Base-by-base conservation (phyloP, 2,888 invertebrate species). In the Dromius quadrimaculatus region DNA sequence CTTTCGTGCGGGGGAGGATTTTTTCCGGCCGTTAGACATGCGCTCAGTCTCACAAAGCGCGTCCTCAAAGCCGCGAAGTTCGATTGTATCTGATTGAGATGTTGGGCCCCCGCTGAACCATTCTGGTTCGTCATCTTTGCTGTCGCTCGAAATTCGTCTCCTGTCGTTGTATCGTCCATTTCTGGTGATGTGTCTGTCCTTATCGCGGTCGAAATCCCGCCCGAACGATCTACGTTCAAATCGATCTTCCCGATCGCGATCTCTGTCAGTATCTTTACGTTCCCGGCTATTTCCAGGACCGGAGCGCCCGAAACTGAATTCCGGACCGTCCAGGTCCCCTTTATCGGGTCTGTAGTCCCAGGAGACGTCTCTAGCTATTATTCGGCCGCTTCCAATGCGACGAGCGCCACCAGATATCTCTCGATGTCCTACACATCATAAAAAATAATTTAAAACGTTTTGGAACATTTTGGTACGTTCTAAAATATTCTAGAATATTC, bases 81-180 rank as follows among this genome's bases (percentile, higher is more conserved):
- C 97, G 77, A 97, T 97, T 34, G 94, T 95, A 77, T 97, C 97
- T 78, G 90, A 85, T 80, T 95, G 93, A 72, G 95, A 95, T 72
- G 92, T 92, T 47, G 97, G 97, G 45, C 96, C 97, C 72, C 91
- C 91, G 77, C 92, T 92, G 79, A 91, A 92, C 94, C 97, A 96
- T 83, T 96, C 95, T 1, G 96, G 96, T 81, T 95, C 94, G 75
- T 92, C 93, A 76, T 88, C 88, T 71, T 86, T 88, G 76, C 87
- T 86, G 79, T 84, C 87, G 69, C 78, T 80, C 57, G 79, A 80
- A 5, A 80, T 81, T 75, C 88, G 85, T 73, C 89, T 86, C 76
- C 87, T 85, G 75, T 85, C 86, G 77, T 85, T 85, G 76, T 85
- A 88, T 78, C 87, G 79, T 69, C 80, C 84, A 80, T 85, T 83